phyloP scores from a whole-genome alignment of 2,888 invertebrate genomes.

The Polietes domitor region DNA sequence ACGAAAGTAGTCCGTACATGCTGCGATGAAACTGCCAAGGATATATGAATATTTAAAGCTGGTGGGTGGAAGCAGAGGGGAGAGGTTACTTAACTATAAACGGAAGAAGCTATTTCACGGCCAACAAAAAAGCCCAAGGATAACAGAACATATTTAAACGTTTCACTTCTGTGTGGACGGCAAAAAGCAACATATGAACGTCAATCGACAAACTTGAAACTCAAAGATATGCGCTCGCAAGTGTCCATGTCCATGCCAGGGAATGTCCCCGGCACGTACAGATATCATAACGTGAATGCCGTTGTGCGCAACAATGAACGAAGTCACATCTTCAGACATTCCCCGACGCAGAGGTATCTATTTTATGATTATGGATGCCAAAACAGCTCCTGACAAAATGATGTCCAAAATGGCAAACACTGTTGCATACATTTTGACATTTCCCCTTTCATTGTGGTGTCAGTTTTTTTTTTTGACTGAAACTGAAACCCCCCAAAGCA shows the following conservation, averaged over 20 bases:
- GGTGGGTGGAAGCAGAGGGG: background rate
- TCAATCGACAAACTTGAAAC: background rate
- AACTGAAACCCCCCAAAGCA: background rate
- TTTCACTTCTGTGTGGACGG: too few relatives aligned
- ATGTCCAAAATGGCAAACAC: background rate
- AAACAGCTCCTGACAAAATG: background rate
- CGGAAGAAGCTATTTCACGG: background rate
- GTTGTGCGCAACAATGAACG: background rate
- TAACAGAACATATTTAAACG: too few relatives aligned
- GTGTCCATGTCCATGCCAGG: background rate
- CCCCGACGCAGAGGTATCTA: background rate
- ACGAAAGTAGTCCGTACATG: too few relatives aligned
- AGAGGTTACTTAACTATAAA: too few relatives aligned
- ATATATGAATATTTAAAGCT: background rate
- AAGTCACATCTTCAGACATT: background rate
- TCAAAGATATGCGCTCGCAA: background rate
- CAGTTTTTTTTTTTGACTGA: background rate
- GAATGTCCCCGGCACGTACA: constrained; percentile 10
- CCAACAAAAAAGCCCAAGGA: background rate
- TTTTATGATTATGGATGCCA: background rate
- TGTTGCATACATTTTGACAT: constrained; percentile 14
- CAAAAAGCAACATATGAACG: background rate
- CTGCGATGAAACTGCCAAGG: too few relatives aligned
- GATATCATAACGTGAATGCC: background rate
- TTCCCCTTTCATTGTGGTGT: background rate